Conservation (phyloP, 2,797 vertebrate species). For the Nothura maculosa region DNA sequence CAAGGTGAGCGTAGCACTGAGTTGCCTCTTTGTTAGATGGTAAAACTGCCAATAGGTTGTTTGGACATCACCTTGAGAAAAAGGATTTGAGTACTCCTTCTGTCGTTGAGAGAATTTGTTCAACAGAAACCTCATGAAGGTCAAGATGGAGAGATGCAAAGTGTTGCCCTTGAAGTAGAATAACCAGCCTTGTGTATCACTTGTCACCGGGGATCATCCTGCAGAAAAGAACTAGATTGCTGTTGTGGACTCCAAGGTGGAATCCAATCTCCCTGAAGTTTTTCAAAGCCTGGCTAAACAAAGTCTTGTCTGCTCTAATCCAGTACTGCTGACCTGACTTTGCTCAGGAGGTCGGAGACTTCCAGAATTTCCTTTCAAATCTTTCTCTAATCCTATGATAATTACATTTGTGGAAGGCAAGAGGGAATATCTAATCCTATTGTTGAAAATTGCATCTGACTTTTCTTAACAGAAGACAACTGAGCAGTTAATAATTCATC, state of each 20-base stretch:
- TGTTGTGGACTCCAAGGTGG: not conserved
- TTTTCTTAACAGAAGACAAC: not conserved
- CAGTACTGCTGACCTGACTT: not conserved
- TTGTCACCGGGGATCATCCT: accelerated
- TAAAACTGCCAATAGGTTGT: not conserved
- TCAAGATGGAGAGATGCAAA: not conserved
- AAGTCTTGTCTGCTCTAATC: not conserved
- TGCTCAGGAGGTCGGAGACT: not conserved
- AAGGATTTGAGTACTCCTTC: not conserved
- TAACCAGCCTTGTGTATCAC: not conserved
- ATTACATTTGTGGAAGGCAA: accelerated
- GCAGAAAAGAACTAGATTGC: not conserved
- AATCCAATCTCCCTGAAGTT: accelerated
- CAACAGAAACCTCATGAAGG: not conserved
- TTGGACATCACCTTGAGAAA: not conserved
- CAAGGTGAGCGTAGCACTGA: not conserved
- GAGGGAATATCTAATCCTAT: not conserved
- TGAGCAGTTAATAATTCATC: not conserved
- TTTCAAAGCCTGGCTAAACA: not conserved
- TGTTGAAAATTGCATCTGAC: not conserved
- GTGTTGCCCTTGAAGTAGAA: not conserved
- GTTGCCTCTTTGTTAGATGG: not conserved
- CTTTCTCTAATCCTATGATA: not conserved
- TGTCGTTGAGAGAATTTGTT: not conserved
- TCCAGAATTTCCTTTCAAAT: not conserved